These are phyloP conservation scores for Alethe castanea DNA, from an alignment of 2,113 vertebrate species.

Conservation along the genomic window DNA sequence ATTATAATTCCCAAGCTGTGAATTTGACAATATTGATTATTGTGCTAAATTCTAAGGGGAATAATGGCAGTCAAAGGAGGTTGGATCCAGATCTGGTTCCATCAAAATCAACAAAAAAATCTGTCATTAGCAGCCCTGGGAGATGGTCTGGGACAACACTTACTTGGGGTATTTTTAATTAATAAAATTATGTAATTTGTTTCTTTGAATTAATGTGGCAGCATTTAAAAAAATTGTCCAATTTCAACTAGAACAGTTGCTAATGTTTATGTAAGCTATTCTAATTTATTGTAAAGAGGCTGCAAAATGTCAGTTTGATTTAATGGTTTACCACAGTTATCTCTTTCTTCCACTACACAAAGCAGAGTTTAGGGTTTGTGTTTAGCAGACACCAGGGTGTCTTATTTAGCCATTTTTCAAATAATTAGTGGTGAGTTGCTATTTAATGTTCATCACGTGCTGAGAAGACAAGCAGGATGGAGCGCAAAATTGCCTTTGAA, in stretches of 20 bases:
- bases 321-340: constrained; percentile 25
- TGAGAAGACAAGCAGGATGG: neutral
- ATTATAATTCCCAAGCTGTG: neutral
- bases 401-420: neutral
- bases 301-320: neutral
- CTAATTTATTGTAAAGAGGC: constrained; percentile 11
- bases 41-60: neutral
- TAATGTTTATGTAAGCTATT: neutral
- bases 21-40: constrained; percentile 2
- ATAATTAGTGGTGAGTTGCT: neutral
- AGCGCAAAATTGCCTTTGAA: neutral
- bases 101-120: neutral
- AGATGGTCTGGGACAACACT: neutral
- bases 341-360: constrained; percentile 66
- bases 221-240: neutral
- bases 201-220: constrained; percentile 21
- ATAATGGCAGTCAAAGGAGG: neutral
- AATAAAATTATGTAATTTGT: neutral
- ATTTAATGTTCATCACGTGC: neutral
- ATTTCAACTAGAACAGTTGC: neutral
- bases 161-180: neutral
- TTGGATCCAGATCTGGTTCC: neutral
- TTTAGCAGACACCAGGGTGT: neutral
- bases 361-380: neutral
- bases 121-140: neutral